Percentiles rank a stretch among this genome's conserved stretches.
phyloP scores from a whole-genome alignment of 1,140 invertebrate species.

The Streblospio benedicti region DNA sequence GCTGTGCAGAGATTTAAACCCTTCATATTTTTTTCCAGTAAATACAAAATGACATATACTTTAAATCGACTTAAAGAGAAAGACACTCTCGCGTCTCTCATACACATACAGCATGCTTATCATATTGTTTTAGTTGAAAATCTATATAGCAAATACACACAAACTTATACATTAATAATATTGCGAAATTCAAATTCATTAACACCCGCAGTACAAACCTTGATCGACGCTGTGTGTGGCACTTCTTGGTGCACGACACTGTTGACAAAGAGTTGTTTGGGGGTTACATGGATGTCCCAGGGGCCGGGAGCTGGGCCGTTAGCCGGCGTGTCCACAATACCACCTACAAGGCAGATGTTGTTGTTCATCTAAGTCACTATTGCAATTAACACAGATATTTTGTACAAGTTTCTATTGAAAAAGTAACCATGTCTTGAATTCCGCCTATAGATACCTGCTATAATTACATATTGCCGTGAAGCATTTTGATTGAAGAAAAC shows the following conservation, averaged over 20 bases:
- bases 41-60: too few relatives aligned
- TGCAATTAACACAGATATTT: background rate
- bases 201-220: conserved; percentile 40
- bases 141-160: too few relatives aligned
- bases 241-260: conserved; percentile 46
- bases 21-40: too few relatives aligned
- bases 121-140: too few relatives aligned
- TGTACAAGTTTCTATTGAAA: background rate
- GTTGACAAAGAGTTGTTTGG: conserved; percentile 30
- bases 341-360: too few relatives aligned
- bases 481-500: background rate
- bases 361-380: conserved; percentile 13
- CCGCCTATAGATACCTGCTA: background rate
- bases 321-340: conserved; percentile 41
- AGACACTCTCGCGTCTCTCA: too few relatives aligned
- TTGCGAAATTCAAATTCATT: too few relatives aligned
- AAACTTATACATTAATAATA: too few relatives aligned
- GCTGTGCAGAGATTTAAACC: too few relatives aligned
- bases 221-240: conserved; percentile 50
- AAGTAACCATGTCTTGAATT: background rate
- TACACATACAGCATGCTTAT: too few relatives aligned
- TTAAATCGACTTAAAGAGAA: too few relatives aligned
- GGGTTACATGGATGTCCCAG: conserved; percentile 4
- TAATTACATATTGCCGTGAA: background rate
- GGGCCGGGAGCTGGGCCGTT: conserved; percentile 23